A percentile compares a stretch with the other conserved stretches of the same genome.
Evolutionary conservation across 2,888 invertebrate species (phyloP).

Genomic region (Dolichomitus sp.): DNA sequence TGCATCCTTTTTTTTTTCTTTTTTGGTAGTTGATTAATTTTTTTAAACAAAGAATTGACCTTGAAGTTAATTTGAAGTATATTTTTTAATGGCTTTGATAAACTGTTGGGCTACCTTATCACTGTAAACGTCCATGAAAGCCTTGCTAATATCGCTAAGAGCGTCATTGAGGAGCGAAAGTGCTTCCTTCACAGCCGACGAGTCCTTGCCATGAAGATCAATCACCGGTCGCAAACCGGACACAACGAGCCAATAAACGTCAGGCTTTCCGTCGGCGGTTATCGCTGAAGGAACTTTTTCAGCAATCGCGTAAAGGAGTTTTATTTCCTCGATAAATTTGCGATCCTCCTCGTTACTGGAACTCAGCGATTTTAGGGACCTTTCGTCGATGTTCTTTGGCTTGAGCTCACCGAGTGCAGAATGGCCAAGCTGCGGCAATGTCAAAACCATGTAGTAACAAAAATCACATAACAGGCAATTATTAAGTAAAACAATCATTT

Average conservation of each 20-base stretch:
- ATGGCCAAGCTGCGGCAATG: conserved; percentile 80
- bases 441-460: not conserved
- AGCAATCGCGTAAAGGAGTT: conserved; percentile 88
- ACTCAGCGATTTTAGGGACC: conserved; percentile 76
- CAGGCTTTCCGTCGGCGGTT: conserved; percentile 88
- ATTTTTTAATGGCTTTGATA: not conserved
- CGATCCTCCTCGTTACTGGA: conserved; percentile 87
- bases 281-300: conserved; percentile 87
- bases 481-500: not conserved
- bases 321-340: conserved; percentile 89
- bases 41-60: not conserved
- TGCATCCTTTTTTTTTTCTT: no score
- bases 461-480: not conserved
- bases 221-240: conserved; percentile 89
- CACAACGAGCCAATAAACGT: conserved; percentile 90
- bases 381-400: conserved; percentile 79
- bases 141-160: conserved; percentile 79
- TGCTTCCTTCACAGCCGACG: conserved; percentile 90
- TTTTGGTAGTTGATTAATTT: not conserved
- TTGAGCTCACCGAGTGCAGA: conserved; percentile 84
- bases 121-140: conserved; percentile 83
- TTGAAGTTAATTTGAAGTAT: conserved; percentile 21
- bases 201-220: conserved; percentile 90
- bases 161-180: conserved; percentile 88
- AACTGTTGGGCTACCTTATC: conserved; percentile 78